phyloP scores from a whole-genome alignment of 2,113 vertebrate genomes.

The Sinocyclocheilus anophthalmus region DNA sequence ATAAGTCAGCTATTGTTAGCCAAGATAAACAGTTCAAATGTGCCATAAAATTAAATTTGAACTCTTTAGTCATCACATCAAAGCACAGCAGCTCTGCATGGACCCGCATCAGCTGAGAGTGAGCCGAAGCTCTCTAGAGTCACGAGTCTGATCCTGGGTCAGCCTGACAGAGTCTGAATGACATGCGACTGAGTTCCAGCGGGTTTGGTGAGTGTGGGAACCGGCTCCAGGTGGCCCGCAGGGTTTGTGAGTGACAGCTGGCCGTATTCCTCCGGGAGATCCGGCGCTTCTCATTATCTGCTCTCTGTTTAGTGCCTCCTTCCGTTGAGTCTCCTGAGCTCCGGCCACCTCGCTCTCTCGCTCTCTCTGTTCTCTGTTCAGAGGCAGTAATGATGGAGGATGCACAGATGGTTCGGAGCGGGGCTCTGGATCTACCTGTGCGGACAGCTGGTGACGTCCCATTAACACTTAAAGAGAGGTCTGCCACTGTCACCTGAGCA shows the following conservation, averaged over 20 bases:
- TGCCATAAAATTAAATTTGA: neutral
- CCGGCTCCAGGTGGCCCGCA: slow-evolving; percentile 43
- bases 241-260: slow-evolving; percentile 46
- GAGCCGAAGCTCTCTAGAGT: too few species aligned
- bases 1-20: too few species aligned
- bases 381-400: slow-evolving; percentile 37
- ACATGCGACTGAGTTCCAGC: neutral
- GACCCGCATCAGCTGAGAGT: neutral
- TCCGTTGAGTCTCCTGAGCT: neutral
- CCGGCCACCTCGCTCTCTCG: slow-evolving; percentile 2
- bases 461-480: slow-evolving; percentile 55
- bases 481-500: slow-evolving; percentile 52
- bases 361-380: neutral
- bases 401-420: slow-evolving; percentile 53
- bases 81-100: neutral
- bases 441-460: slow-evolving; percentile 54
- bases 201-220: slow-evolving; percentile 43
- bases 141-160: neutral
- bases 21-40: neutral
- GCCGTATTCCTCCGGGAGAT: slow-evolving; percentile 5
- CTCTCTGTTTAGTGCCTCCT: neutral
- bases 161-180: neutral
- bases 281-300: neutral
- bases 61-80: neutral
- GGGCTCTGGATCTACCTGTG: slow-evolving; percentile 53